These are phyloP conservation scores for Melieria crassipennis DNA, from an alignment of 2,888 invertebrate genomes.

Conservation along the genomic window DNA sequence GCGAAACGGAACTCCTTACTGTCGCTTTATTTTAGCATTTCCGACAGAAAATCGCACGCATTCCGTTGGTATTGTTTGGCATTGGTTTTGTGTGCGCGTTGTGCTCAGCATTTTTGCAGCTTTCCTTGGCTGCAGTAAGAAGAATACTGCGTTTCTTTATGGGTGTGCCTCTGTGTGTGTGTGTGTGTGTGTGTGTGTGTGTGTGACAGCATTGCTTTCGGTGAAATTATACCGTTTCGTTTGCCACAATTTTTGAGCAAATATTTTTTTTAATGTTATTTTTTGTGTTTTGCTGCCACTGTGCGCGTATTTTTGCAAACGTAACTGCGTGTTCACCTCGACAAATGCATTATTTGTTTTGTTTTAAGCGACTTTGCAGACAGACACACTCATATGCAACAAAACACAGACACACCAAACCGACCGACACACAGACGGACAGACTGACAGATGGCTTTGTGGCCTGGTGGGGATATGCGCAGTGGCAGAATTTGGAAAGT, in stretches of 20 bases:
- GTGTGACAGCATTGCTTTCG: too few relatives aligned
- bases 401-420: neutral
- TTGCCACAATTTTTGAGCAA: too few relatives aligned
- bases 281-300: too few relatives aligned
- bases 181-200: conserved; percentile 6
- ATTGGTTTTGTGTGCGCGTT: neutral
- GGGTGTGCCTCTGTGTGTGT: neutral
- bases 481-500: too few relatives aligned
- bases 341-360: conserved; percentile 33
- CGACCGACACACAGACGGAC: conserved; percentile 1
- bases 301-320: neutral
- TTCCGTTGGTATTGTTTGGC: neutral
- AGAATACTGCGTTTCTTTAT: too few relatives aligned
- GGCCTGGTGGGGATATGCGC: too few relatives aligned
- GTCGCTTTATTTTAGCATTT: conserved; percentile 46
- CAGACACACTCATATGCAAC: conserved; percentile 1
- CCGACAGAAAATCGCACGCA: conserved; percentile 29
- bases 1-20: conserved; percentile 47
- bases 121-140: neutral
- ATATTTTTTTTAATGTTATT: too few relatives aligned
- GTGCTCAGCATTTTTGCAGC: neutral
- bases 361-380: conserved; percentile 3
- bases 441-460: neutral
- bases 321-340: conserved; percentile 27
- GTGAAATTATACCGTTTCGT: too few relatives aligned